Evolutionary conservation across 2,113 vertebrate species (phyloP), one percentile per base, ranked within the genome.

Genomic region (Petromus typicus): DNA sequence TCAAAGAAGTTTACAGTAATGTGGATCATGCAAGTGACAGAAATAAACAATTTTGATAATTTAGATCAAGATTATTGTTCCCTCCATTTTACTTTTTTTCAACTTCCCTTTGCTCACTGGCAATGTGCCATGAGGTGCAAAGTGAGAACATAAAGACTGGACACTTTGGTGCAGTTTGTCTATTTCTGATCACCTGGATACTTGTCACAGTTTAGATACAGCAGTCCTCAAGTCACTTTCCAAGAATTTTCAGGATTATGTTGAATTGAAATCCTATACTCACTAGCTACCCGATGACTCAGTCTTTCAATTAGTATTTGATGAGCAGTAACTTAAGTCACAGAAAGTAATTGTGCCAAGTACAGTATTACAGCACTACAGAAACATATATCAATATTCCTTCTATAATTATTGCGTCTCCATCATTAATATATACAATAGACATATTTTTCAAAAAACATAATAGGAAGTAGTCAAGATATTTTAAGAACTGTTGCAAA

Each of bases 141-240:
- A 95, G 9, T 40, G 43, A 93, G 71, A 81, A 95, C 83, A 75
- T 51, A 75, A 87, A 76, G 3, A 25, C n/a, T 95, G 20, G 87
- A 43, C 2, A 61, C 79, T 83, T 79, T 27, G 51, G 6, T 86
- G 43, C 16, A 84, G 32, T 64, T 54, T 85, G 7, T 76, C 57
- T 87, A 5, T 81, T 91, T 89, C 27, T 69, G 32, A 75, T 81
- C 7, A 34, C 64, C 32, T 78, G 13, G 10, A 32, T 51, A n/a
- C 56, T 69, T 93, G 7, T 85, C 54, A 59, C 30, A 5, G 30
- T 85, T 43, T 34, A 88, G 23, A 84, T 75, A 25, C 10, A 85
- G 18, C 59, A 81, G 17, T 9, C 2, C 34, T 71, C 57, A 8
- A 91, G 14, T 78, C 23, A 85, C 16, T 69, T 5, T 81, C 16